phyloP scores from a whole-genome alignment of 2,797 vertebrate species.

The Ctenochaetus hawaiiensis region DNA sequence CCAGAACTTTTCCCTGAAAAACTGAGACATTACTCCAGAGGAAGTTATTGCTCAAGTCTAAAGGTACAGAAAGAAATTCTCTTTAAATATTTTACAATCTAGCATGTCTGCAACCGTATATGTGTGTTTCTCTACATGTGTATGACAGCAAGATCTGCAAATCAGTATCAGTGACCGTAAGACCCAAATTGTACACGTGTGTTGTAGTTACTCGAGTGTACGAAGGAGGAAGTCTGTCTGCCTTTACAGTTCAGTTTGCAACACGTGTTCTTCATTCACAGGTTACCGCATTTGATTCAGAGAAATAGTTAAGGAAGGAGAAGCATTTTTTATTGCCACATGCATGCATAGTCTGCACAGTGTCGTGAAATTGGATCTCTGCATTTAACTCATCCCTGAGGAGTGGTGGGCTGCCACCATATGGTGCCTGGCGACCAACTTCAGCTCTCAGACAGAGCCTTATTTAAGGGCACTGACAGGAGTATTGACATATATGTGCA shows the following conservation, averaged over 20 bases:
- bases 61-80: slow-evolving; percentile 72
- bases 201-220: slow-evolving; percentile 2
- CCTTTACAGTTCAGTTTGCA: slow-evolving; percentile 10
- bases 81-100: slow-evolving; percentile 23
- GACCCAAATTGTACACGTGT: slow-evolving; percentile 57
- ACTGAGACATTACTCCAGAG: slow-evolving; percentile 42
- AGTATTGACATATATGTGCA: no score
- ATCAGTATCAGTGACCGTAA: slow-evolving; percentile 3
- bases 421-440: no score
- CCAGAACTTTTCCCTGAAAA: slow-evolving; percentile 28
- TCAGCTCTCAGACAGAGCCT: no score
- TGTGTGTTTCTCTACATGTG: slow-evolving; percentile 31
- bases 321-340: no score
- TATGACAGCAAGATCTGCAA: slow-evolving; percentile 7
- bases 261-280: slow-evolving; percentile 10
- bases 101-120: slow-evolving; percentile 11
- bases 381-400: no score
- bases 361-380: no score
- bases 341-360: no score
- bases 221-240: slow-evolving; percentile 46
- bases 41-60: slow-evolving; percentile 54
- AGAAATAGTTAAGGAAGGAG: background rate
- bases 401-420: no score
- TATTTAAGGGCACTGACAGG: no score
- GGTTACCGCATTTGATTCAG: background rate